These are phyloP conservation scores for Monopis laevigella DNA, from an alignment of 2,888 invertebrate genomes.

Conservation along the genomic window DNA sequence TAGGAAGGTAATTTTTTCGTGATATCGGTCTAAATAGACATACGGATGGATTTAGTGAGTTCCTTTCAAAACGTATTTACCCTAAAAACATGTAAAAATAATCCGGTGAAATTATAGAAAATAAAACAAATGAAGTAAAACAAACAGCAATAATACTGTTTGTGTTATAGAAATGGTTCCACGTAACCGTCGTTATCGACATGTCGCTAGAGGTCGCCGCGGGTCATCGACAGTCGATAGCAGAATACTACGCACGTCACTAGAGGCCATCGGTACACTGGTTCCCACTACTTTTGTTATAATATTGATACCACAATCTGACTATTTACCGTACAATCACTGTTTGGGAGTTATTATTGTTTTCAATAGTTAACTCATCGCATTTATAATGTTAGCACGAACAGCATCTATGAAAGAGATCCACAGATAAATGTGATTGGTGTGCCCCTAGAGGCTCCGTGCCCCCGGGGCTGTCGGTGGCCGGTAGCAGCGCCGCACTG, in stretches of 20 bases:
- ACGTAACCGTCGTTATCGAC: slow-evolving; percentile 28
- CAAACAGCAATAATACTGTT: background rate
- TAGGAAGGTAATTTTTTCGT: no score
- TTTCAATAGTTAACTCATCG: no score
- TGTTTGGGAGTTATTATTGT: no score
- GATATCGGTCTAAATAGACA: no score
- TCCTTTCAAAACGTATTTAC: background rate
- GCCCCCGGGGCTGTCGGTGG: no score
- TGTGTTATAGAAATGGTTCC: background rate
- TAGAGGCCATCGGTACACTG: slow-evolving; percentile 10
- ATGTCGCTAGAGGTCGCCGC: slow-evolving; percentile 31
- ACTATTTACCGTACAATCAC: no score
- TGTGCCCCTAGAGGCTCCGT: no score
- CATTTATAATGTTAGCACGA: no score
- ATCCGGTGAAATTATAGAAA: background rate
- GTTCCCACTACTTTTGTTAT: background rate
- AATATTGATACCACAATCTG: no score
- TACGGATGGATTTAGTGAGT: no score
- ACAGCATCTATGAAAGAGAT: no score
- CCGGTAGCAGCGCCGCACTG: background rate
- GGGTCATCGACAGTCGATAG: slow-evolving; percentile 45
- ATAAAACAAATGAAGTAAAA: background rate
- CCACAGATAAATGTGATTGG: no score
- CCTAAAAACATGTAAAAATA: background rate
- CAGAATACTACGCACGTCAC: slow-evolving; percentile 13